Evolutionary conservation across 2,797 vertebrate genomes (phyloP).

Genomic region (Emydoidea blandingii): DNA sequence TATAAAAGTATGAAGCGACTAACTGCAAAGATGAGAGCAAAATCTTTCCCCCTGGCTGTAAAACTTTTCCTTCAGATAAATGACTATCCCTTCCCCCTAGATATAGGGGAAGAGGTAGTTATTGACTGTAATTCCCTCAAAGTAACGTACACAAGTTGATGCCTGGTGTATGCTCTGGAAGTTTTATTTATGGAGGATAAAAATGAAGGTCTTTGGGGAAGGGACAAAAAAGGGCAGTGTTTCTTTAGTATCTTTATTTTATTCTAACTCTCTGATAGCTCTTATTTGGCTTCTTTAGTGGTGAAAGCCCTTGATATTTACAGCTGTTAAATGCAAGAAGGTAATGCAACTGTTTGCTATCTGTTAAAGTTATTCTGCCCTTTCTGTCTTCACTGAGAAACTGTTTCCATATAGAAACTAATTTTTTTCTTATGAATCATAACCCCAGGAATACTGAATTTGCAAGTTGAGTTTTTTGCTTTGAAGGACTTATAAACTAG

Average conservation of each 20-base stretch:
- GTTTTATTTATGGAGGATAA: neutral
- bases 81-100: too few relatives aligned
- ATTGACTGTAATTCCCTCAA: neutral
- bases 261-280: neutral
- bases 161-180: neutral
- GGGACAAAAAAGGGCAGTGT: neutral
- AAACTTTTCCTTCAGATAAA: neutral
- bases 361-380: neutral
- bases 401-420: neutral
- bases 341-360: neutral
- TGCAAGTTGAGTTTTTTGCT: neutral
- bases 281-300: neutral
- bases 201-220: neutral
- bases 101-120: neutral
- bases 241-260: neutral
- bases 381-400: neutral
- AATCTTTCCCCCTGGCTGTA: neutral
- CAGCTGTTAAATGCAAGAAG: neutral
- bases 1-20: neutral
- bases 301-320: neutral
- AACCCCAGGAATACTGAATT: neutral
- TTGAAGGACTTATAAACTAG: constrained; percentile 24
- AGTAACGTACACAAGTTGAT: neutral
- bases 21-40: neutral
- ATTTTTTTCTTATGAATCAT: constrained; percentile 7